phyloP scores from a whole-genome alignment of 2,797 vertebrate species.

The Esox masquinongy region DNA sequence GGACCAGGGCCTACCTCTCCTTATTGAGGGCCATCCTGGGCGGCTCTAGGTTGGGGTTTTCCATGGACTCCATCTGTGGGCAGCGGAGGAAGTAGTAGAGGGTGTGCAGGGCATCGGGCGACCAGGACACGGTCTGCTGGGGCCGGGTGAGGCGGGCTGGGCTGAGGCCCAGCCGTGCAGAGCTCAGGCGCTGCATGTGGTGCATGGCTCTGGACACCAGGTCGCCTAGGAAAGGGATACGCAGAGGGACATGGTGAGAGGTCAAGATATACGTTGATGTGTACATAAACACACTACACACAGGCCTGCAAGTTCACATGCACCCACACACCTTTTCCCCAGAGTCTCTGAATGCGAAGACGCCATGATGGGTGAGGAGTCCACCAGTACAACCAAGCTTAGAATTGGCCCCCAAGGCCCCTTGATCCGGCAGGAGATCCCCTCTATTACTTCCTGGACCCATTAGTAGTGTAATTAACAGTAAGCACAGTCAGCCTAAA shows the following conservation, averaged over 20 bases:
- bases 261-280: neutral
- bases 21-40: constrained; percentile 96
- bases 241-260: neutral
- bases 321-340: neutral
- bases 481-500: constrained; percentile 53
- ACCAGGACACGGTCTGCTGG: constrained; percentile 94
- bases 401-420: constrained; percentile 16
- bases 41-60: constrained; percentile 97
- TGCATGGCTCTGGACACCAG: constrained; percentile 97
- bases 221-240: constrained; percentile 80
- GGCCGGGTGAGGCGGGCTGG: constrained; percentile 84
- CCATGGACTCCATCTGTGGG: constrained; percentile 99
- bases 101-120: constrained; percentile 94
- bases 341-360: too few species aligned
- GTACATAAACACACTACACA: neutral
- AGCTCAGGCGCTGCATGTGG: constrained; percentile 93
- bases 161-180: constrained; percentile 84
- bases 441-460: constrained; percentile 32
- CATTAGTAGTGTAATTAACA: constrained; percentile 56
- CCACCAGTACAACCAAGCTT: neutral
- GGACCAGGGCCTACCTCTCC: constrained; percentile 76
- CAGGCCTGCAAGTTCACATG: neutral
- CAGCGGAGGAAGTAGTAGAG: constrained; percentile 98
- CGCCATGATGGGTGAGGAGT: neutral
- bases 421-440: constrained; percentile 28